Evolutionary conservation across 2,888 invertebrate species (phyloP).

Genomic region (Acrocyrtus sp.): DNA sequence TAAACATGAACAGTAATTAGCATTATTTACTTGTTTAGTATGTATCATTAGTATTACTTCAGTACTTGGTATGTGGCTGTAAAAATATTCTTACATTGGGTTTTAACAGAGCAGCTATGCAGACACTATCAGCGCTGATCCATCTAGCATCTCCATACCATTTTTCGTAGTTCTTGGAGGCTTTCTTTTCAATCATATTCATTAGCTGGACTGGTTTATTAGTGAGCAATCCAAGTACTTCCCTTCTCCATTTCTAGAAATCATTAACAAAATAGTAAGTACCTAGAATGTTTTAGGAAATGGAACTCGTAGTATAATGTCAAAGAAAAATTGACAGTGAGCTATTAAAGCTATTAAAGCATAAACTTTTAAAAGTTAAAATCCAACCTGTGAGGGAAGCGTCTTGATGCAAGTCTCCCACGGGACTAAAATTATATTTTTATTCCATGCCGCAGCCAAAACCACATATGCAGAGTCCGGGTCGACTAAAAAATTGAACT

Average conservation of each 20-base stretch:
- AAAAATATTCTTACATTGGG: constrained; percentile 57
- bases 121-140: constrained; percentile 64
- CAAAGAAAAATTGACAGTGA: too few relatives aligned
- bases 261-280: too few relatives aligned
- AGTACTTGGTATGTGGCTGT: too few relatives aligned
- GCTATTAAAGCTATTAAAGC: too few relatives aligned
- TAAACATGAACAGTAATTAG: too few relatives aligned
- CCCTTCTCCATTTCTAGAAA: constrained; percentile 62
- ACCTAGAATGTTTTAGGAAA: too few relatives aligned
- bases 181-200: constrained; percentile 57
- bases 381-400: too few relatives aligned
- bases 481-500: constrained; percentile 70
- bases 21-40: too few relatives aligned
- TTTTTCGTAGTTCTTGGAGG: constrained; percentile 20
- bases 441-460: constrained; percentile 65
- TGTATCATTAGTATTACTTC: too few relatives aligned
- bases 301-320: too few relatives aligned
- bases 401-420: constrained; percentile 68
- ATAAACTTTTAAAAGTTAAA: too few relatives aligned
- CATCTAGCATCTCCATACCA: constrained; percentile 53
- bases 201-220: constrained; percentile 57
- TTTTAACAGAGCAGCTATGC: constrained; percentile 65
- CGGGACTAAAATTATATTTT: constrained; percentile 66
- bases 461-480: constrained; percentile 70
- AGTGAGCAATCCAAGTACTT: constrained; percentile 55